phyloP scores from a whole-genome alignment of 2,888 invertebrate species.

The Pediacus dermestoides region DNA sequence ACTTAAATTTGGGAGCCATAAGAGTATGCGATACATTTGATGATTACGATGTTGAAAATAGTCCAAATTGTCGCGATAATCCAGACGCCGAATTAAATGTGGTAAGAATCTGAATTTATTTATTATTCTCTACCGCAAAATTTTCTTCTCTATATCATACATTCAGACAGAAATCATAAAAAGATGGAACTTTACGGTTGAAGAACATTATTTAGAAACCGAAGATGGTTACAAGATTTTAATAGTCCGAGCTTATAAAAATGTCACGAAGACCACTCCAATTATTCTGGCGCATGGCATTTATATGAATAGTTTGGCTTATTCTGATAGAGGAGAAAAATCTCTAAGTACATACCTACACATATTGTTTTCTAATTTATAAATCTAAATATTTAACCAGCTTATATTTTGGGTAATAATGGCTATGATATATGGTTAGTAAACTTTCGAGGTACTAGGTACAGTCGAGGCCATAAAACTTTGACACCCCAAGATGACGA shows the following conservation, averaged over 20 bases:
- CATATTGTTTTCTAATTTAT: too few relatives aligned
- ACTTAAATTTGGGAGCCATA: too few relatives aligned
- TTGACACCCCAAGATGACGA: conserved; percentile 7
- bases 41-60: background rate
- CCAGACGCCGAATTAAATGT: conserved; percentile 12
- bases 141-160: conserved; percentile 9
- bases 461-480: conserved; percentile 15
- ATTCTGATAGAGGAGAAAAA: conserved; percentile 19
- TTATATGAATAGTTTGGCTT: conserved; percentile 17
- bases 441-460: conserved; percentile 20
- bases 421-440: conserved; percentile 24
- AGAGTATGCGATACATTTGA: background rate
- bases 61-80: conserved; percentile 10
- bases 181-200: conserved; percentile 21
- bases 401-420: conserved; percentile 13
- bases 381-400: conserved; percentile 12
- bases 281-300: conserved; percentile 23
- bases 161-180: conserved; percentile 22
- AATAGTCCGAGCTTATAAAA: conserved; percentile 18
- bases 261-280: conserved; percentile 18
- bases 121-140: background rate
- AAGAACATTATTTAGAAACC: conserved; percentile 22
- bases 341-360: conserved; percentile 18
- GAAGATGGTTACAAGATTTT: conserved; percentile 23
- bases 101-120: conserved; percentile 10